phyloP scores from a whole-genome alignment of 1,140 invertebrate species.

The Myzus persicae region DNA sequence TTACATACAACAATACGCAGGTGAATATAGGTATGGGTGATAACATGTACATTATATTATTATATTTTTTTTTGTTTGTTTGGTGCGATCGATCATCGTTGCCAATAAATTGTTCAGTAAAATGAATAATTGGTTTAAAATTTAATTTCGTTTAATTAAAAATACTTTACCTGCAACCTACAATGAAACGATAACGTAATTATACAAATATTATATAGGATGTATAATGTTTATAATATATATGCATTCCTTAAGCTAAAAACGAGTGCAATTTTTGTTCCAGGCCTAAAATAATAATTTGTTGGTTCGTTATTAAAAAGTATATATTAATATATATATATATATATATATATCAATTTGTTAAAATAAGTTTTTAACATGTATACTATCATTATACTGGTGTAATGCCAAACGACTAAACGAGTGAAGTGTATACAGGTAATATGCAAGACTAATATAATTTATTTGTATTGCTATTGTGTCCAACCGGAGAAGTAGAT shows the following conservation, averaged over 20 bases:
- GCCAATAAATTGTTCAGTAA: background rate
- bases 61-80: background rate
- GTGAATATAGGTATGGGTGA: background rate
- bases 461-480: background rate
- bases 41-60: background rate
- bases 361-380: background rate
- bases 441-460: background rate
- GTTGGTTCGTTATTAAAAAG: background rate
- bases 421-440: background rate
- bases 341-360: background rate
- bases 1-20: background rate
- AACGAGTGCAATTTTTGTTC: background rate
- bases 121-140: background rate
- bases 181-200: background rate
- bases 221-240: background rate
- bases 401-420: constrained; percentile 5
- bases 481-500: background rate
- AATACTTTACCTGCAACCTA: constrained; percentile 46
- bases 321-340: background rate
- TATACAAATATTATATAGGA: constrained; percentile 12
- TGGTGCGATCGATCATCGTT: background rate
- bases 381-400: background rate
- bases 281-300: background rate
- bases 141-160: background rate
- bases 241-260: background rate